These are phyloP conservation scores for Pipistrellus kuhlii DNA, from an alignment of 2,797 vertebrate genomes.

Conservation along the genomic window DNA sequence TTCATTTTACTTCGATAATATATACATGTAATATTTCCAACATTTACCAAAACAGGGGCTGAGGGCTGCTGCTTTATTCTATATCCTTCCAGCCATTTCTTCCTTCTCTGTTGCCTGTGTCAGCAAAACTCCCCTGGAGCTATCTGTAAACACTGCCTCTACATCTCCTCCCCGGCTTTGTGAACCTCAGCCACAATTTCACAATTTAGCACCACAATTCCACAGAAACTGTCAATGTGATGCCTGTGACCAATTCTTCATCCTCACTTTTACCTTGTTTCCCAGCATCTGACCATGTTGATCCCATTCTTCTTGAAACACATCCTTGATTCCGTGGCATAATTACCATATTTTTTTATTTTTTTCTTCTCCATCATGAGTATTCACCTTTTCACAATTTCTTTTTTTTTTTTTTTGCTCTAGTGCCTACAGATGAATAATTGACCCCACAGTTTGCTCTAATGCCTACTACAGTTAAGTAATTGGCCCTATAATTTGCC, in stretches of 20 bases:
- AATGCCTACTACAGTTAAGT: conserved; percentile 44
- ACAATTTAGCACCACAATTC: not conserved
- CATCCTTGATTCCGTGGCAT: not conserved
- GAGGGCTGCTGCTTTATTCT: fast-evolving
- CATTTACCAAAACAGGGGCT: not conserved
- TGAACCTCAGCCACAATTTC: not conserved
- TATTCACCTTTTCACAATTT: not conserved
- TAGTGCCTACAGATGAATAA: conserved; percentile 20
- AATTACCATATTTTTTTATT: not conserved
- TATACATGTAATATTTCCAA: not conserved
- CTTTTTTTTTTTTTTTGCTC: not conserved
- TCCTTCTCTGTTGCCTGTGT: not conserved
- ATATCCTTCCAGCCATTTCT: not conserved
- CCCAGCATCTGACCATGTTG: not conserved
- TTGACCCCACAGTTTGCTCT: conserved; percentile 39
- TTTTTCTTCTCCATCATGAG: not conserved
- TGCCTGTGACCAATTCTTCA: not conserved
- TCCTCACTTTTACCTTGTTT: not conserved
- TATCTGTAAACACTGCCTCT: not conserved
- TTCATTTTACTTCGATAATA: not conserved
- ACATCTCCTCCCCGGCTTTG: not conserved
- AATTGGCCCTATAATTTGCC: not conserved
- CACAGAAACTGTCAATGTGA: not conserved
- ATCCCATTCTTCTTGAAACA: not conserved
- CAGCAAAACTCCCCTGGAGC: not conserved